Evolutionary conservation across 1,140 invertebrate species (phyloP), one percentile per base, ranked within the genome.

Genomic region (Leguminivora glycinivorella): DNA sequence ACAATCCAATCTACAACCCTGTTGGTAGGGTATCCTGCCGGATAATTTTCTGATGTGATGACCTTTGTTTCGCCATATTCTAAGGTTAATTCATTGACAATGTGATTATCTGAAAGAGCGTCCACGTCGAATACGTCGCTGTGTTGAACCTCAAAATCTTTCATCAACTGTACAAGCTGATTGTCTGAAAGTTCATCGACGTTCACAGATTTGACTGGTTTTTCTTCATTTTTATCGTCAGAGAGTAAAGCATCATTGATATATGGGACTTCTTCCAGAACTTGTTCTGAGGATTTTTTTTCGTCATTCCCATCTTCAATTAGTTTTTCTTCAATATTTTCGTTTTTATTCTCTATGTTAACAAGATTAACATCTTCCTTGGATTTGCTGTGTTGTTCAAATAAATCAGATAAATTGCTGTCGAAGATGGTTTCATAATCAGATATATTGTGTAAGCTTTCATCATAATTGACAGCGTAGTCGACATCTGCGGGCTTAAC

Each of bases 1-100:
- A 91, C 72, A n/a, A 88, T 77, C 85, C 87, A 91, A 68, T 91
- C 87, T 9, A 81, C 73, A 10, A 77, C 75, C 6, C 72, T 76
- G 52, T 84, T 80, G 0, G 83, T 84, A 12, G 87, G 85, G 63
- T 89, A 91, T 22, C 71, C 58, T 14, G 26, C 69, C 0, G 86
- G 86, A 34, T 81, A 88, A 9, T 83, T 78, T 10, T 83, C 82
- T 6, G 85, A 88, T 4, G 84, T 84, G 3, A 91, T 56, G 2
- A 78, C 69, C 9, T 75, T 72, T 7, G 79, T 73, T 19, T 79
- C 70, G 14, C 81, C 4, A 78, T 67, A 29, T 63, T 75, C 43
- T 86, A 67, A 24, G 58, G 75, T 7, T 78, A 73, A 24, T 76
- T 76, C n/a, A 83, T 75, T 22, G 79, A 72, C 9, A 73, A 69